These are phyloP conservation scores for Corapipo altera DNA, from an alignment of 2,113 vertebrate species.

Conservation along the genomic window DNA sequence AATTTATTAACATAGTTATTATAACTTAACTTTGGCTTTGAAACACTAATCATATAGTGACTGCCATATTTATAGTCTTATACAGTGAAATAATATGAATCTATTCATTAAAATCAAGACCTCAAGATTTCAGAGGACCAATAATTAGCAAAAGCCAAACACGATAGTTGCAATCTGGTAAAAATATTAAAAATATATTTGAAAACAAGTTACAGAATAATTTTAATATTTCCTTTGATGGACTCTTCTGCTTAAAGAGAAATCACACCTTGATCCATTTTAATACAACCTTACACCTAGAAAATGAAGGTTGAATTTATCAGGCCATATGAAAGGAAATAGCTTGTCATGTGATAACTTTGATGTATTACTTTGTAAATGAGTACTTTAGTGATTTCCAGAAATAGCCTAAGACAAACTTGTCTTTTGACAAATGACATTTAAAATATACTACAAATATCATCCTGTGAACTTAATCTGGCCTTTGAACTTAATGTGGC, in stretches of 20 bases:
- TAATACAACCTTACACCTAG: background rate
- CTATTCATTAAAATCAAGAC: background rate
- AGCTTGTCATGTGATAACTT: background rate
- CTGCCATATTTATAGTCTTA: background rate
- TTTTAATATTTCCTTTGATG: background rate
- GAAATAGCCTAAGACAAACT: background rate
- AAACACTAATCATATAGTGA: conserved; percentile 12
- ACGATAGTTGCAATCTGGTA: background rate
- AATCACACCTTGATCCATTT: background rate
- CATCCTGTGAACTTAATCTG: background rate
- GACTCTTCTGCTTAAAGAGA: background rate
- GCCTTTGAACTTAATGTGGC: too few relatives aligned
- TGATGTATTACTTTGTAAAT: background rate
- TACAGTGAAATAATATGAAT: background rate
- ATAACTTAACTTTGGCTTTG: conserved; percentile 47
- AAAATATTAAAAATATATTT: background rate
- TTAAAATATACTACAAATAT: background rate
- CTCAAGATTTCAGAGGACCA: background rate
- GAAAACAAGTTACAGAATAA: background rate
- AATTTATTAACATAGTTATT: conserved; percentile 26
- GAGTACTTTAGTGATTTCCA: background rate
- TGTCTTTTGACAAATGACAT: background rate
- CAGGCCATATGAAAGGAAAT: background rate
- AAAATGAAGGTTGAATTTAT: conserved; percentile 20
- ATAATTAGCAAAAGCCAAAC: background rate